Evolutionary conservation across 2,888 invertebrate genomes (phyloP).

Genomic region (Drosophila tanythrix): DNA sequence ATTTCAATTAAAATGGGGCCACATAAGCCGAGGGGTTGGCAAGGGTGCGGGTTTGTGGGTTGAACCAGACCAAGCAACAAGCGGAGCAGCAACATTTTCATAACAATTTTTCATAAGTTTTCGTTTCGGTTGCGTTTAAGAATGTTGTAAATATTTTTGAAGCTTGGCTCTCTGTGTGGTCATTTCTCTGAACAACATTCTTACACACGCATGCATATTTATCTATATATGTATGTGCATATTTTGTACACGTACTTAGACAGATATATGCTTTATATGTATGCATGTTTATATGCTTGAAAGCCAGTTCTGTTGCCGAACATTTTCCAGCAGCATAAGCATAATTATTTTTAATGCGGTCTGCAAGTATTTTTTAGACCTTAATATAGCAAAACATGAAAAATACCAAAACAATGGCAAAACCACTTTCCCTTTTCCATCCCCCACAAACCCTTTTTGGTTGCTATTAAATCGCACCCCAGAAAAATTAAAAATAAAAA

Average conservation of each 20-base stretch:
- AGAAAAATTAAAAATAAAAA: neutral
- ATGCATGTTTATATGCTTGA: conserved; percentile 2
- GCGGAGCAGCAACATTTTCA: conserved; percentile 60
- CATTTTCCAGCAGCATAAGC: conserved; percentile 67
- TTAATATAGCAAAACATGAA: conserved; percentile 12
- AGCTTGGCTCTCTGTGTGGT: conserved; percentile 65
- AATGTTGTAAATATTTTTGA: conserved; percentile 73
- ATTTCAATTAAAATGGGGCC: conserved; percentile 73
- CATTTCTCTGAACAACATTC: conserved; percentile 50
- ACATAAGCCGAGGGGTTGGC: conserved; percentile 28
- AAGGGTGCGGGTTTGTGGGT: neutral
- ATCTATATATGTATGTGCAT: conserved; percentile 4
- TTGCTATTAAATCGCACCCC: neutral
- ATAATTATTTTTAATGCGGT: conserved; percentile 75
- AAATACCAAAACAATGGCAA: conserved; percentile 25
- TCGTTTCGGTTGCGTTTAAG: conserved; percentile 76
- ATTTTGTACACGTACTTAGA: neutral
- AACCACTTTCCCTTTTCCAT: neutral
- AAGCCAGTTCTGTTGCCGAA: conserved; percentile 34
- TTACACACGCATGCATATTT: conserved; percentile 13
- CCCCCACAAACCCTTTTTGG: neutral
- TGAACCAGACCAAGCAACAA: conserved; percentile 9
- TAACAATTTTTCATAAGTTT: conserved; percentile 78
- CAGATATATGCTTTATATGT: conserved; percentile 9
- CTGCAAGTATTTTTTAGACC: conserved; percentile 47